A percentile compares a stretch with the other conserved stretches of the same genome.
Evolutionary conservation across 2,797 vertebrate genomes (phyloP).

Genomic region (Gadopsis marmoratus): DNA sequence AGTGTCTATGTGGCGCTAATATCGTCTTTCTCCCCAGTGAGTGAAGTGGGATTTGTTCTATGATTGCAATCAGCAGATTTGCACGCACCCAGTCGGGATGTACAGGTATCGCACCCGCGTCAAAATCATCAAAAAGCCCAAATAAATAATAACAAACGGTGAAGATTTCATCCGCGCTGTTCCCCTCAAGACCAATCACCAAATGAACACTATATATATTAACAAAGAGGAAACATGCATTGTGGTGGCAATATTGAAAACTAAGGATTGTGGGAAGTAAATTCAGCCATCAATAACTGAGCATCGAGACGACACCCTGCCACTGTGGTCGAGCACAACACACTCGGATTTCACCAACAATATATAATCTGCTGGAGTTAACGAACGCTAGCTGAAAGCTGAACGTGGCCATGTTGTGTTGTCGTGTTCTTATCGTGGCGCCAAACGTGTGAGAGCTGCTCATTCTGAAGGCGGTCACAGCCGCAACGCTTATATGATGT

Average conservation of each 20-base stretch:
- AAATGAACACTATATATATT: background rate
- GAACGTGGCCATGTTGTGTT: too few species aligned
- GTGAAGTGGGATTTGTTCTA: conserved; percentile 16
- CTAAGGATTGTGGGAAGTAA: too few species aligned
- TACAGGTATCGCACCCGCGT: background rate
- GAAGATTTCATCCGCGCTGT: background rate
- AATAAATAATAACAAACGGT: conserved; percentile 5
- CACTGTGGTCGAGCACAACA: too few species aligned
- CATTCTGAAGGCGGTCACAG: background rate
- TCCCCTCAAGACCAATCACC: background rate
- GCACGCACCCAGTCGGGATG: background rate
- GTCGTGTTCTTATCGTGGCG: too few species aligned
- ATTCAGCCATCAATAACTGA: too few species aligned
- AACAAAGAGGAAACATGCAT: background rate
- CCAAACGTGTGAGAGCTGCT: too few species aligned
- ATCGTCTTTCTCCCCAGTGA: conserved; percentile 8
- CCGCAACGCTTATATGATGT: background rate
- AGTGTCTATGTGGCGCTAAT: conserved; percentile 12
- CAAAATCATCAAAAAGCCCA: background rate
- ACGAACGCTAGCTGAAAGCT: background rate
- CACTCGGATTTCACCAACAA: too few species aligned
- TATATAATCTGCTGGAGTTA: background rate
- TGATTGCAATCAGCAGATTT: conserved; percentile 22
- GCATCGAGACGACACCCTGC: too few species aligned
- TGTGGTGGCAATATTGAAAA: too few species aligned